A percentile compares a stretch with the other conserved stretches of the same genome.
Conservation (phyloP, 1,140 invertebrate genomes). For the Cecropterus lyciades region DNA sequence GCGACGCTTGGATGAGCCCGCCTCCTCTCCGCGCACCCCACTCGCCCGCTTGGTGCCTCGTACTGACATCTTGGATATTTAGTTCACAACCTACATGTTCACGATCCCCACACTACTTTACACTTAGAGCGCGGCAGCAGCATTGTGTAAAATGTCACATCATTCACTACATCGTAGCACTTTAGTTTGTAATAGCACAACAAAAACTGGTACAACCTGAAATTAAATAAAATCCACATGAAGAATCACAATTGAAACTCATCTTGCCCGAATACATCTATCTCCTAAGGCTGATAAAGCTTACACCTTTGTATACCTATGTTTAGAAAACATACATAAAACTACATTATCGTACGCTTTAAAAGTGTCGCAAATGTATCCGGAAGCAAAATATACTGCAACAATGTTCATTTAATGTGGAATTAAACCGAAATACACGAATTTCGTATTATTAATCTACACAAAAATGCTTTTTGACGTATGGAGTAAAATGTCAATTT, state of each 20-base stretch:
- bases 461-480: constrained; percentile 32
- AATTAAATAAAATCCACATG: constrained; percentile 42
- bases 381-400: background rate
- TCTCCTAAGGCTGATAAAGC: background rate
- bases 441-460: constrained; percentile 15
- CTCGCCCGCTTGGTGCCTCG: constrained; percentile 75
- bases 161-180: constrained; percentile 77
- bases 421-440: no score
- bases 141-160: constrained; percentile 82
- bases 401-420: no score
- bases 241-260: background rate
- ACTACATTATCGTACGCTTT: background rate
- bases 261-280: background rate
- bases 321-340: background rate
- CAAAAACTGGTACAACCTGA: constrained; percentile 59
- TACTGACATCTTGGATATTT: constrained; percentile 72
- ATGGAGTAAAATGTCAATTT: constrained; percentile 33
- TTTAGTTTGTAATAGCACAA: constrained; percentile 61
- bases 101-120: constrained; percentile 73
- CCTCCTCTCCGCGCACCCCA: constrained; percentile 86
- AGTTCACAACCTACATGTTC: constrained; percentile 79
- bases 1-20: constrained; percentile 88
- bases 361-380: background rate
- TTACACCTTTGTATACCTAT: constrained; percentile 3
- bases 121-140: constrained; percentile 78